These are phyloP conservation scores for Corvus moneduloides DNA, from an alignment of 2,113 vertebrate species.

Conservation along the genomic window DNA sequence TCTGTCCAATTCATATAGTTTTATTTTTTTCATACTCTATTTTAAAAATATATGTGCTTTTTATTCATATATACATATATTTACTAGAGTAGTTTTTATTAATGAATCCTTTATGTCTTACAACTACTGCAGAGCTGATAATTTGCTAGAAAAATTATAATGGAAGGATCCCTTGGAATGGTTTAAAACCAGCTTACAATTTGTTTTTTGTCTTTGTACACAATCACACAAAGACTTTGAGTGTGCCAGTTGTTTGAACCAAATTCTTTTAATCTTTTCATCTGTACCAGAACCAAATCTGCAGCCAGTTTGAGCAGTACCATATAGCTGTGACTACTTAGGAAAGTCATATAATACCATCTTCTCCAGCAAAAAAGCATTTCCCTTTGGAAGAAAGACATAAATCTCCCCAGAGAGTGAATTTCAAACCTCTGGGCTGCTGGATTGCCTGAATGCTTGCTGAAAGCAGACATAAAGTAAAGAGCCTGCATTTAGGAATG, in stretches of 20 bases:
- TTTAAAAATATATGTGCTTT: not conserved
- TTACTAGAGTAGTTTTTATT: not conserved
- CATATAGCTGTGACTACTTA: not conserved
- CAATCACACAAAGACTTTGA: not conserved
- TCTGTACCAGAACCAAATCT: not conserved
- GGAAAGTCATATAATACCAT: not conserved
- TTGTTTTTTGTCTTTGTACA: not conserved
- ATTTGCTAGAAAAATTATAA: not conserved
- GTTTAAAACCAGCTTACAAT: not conserved
- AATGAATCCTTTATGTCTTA: not conserved
- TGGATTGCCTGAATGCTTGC: not conserved
- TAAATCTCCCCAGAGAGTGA: not conserved
- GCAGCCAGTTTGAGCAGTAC: fast-evolving
- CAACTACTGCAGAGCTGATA: not conserved
- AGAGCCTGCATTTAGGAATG: not conserved
- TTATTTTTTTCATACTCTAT: not conserved
- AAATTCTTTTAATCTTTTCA: not conserved
- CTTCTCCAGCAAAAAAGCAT: not conserved
- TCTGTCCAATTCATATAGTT: not conserved
- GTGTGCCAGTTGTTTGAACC: not conserved
- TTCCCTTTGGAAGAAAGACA: not conserved
- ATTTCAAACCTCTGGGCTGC: not conserved
- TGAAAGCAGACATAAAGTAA: not conserved
- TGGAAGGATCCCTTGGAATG: not conserved
- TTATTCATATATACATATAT: not conserved